Base-by-base conservation (phyloP, 2,113 vertebrate genomes). In the Saiga tatarica region DNA sequence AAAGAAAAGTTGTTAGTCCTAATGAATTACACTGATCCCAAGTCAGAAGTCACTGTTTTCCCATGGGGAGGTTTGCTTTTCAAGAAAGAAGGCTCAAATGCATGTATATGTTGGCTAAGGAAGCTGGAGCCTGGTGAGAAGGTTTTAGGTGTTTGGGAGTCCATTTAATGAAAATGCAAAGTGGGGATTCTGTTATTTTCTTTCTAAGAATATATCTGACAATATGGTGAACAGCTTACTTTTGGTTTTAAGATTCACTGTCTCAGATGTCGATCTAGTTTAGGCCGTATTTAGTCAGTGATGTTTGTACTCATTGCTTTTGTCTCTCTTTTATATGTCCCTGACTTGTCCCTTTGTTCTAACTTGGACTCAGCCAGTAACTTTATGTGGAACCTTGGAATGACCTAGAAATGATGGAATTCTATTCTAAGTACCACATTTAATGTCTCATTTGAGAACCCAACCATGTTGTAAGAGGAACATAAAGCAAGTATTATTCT, bases 141-240 rank as follows among this genome's bases (percentile, higher is more conserved):
- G 25, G 15, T 91, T 90, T 96, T 97, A 96, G 97, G 91, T 71
- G n/a, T 96, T 85, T 85, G 17, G 23, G 36, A 19, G 67, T 60
- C 39, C 45, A 23, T 95, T 92, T 89, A 93, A 71, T 89, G 55
- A 92, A 76, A 95, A 76, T 87, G 13, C 15, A 91, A 87, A 94
- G n/a, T 93, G 28, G 4, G 74, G 30, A 60, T 87, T 97, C 88
- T 92, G 3, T 81, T 92, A 28, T 92, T 92, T 91, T 55, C 57
- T 90, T 87, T 96, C 76, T 87, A 36, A 78, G 14, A 94, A 17
- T 62, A 19, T 60, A 82, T 60, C 42, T 89, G 74, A 92, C 36
- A 88, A 28, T 30, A 57, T 87, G 50, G 36, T 86, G 6, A 33
- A 30, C 42, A 60, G 7, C 45, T 92, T 45, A 74, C 53, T 89